A percentile compares a stretch with the other conserved stretches of the same genome.
These are phyloP conservation scores for Macrochelys suwanniensis DNA, from an alignment of 2,797 vertebrate species.

Conservation along the genomic window DNA sequence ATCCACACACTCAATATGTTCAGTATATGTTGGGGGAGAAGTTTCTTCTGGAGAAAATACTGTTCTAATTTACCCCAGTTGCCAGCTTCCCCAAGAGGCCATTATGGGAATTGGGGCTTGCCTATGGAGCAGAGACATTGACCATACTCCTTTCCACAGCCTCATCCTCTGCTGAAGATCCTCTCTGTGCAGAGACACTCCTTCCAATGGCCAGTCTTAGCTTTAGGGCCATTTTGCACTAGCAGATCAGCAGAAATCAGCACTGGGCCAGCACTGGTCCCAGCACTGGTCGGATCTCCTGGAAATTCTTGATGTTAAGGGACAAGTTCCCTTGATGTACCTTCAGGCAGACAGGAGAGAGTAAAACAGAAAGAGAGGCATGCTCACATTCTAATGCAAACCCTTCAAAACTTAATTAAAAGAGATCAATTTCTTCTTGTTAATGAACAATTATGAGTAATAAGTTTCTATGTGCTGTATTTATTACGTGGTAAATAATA, in stretches of 20 bases:
- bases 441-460: background rate
- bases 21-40: background rate
- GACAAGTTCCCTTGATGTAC: rapidly evolving
- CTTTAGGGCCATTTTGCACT: background rate
- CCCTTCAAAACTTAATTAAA: background rate
- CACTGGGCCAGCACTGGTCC: background rate
- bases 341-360: rapidly evolving
- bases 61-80: rapidly evolving
- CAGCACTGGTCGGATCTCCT: background rate
- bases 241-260: background rate
- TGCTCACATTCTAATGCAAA: background rate
- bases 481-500: background rate
- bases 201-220: rapidly evolving
- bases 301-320: rapidly evolving
- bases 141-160: background rate
- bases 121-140: background rate
- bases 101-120: rapidly evolving
- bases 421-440: background rate
- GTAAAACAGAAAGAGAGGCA: background rate
- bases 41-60: rapidly evolving
- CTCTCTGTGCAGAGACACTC: background rate
- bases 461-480: background rate
- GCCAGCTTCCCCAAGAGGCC: background rate
- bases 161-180: background rate
- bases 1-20: background rate